These are phyloP conservation scores for Ormyrus thymus DNA, from an alignment of 2,888 invertebrate species.

Conservation along the genomic window DNA sequence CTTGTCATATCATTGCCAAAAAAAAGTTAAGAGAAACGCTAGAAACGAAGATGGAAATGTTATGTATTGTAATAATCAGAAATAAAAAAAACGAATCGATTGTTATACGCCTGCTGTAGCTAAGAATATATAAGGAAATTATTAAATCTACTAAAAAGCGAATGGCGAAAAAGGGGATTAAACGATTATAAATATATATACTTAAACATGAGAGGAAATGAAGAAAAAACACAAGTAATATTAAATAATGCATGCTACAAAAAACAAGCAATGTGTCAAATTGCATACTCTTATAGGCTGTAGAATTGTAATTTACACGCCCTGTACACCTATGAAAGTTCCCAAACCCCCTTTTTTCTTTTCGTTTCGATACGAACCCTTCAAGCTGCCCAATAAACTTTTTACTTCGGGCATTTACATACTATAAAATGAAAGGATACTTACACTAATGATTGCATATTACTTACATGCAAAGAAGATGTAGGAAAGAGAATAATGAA, in stretches of 20 bases:
- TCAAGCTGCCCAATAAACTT: constrained; percentile 30
- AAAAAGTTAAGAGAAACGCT: constrained; percentile 52
- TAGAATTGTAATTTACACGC: constrained; percentile 53
- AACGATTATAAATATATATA: constrained; percentile 60
- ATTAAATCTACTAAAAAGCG: constrained; percentile 45
- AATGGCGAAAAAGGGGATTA: constrained; percentile 62
- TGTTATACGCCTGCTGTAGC: constrained; percentile 70
- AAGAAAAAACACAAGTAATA: constrained; percentile 59
- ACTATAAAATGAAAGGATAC: constrained; percentile 14
- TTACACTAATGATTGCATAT: constrained; percentile 10
- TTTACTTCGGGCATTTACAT: constrained; percentile 41
- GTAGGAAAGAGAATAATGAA: constrained; percentile 29
- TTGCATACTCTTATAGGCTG: constrained; percentile 67
- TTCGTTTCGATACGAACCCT: constrained; percentile 33
- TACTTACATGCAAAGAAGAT: constrained; percentile 15
- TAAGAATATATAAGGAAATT: constrained; percentile 50
- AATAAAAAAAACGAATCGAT: constrained; percentile 63
- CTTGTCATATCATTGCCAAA: constrained; percentile 57
- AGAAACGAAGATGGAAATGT: constrained; percentile 60
- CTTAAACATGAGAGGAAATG: constrained; percentile 22
- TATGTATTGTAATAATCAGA: constrained; percentile 69
- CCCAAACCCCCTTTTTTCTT: constrained; percentile 44
- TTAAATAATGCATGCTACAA: constrained; percentile 69
- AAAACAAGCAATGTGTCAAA: constrained; percentile 70
- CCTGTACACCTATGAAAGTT: constrained; percentile 16